Base-by-base conservation (phyloP, 2,113 vertebrate species). In the Erythrolamprus reginae region DNA sequence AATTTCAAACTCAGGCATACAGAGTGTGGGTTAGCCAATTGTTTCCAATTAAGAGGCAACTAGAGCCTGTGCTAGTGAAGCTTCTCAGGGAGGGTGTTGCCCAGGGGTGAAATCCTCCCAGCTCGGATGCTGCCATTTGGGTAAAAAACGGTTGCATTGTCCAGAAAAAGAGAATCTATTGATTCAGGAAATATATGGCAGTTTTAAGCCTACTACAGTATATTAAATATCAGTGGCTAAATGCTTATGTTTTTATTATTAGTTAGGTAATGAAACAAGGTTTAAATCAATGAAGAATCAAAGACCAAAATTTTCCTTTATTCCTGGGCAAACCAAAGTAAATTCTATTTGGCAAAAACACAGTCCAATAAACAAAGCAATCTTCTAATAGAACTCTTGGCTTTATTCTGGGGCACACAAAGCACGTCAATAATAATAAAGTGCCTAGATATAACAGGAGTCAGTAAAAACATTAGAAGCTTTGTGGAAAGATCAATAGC, bases 291-390 rank as follows among this genome's bases (percentile, higher is more conserved):
- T 26, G 93, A 12, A 56, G 65, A 55, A 58, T 45, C 86, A 89
- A 13, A 17, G 89, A 94, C 92, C 92, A 58, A 3, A 38, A 33
- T 70, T 17, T 21, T 19, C 53, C 47, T 93, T 93, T 92, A 83
- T 86, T 90, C 33, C 9, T 10, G 82, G 93, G 84, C 51, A 92
- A 92, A 87, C 1, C 87, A 90, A 10, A 52, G 1, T 90, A 94
- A 93, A 88, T 93, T 92, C 33, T 89, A 45, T 90, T 93, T 94
- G 93, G 77, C 47, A 95, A 94, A 61, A 89, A 91, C 90, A 93
- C 3, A 87, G 28, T 88, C 52, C 12, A 23, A 90, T 70, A 93
- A 91, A 86, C 10, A 91, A 95, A 92, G 17, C 3, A 85, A 58
- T 90, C 92, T 91, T 26, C 85, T 89, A 92, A 91, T 87, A 89